A percentile compares a stretch with the other conserved stretches of the same genome.
Conservation (phyloP, 2,113 vertebrate genomes). For the Uria aalge region DNA sequence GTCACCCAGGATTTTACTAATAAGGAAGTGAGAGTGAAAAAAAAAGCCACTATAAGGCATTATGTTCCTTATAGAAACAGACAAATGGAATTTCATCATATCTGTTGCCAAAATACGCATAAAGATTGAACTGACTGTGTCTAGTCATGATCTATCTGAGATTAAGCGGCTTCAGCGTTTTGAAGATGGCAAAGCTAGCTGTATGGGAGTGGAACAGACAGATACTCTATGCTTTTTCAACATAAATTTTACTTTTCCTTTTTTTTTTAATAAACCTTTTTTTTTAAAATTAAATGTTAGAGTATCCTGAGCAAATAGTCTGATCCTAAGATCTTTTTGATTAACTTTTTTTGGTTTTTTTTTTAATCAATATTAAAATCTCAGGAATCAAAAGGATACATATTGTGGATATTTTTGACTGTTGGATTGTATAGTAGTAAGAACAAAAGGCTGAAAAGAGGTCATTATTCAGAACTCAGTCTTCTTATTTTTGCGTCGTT, state of each 20-base stretch:
- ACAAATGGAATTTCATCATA: neutral
- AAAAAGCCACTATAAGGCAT: neutral
- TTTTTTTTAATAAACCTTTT: neutral
- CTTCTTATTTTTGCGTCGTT: neutral
- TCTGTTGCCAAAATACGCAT: neutral
- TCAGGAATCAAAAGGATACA: neutral
- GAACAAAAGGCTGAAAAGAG: neutral
- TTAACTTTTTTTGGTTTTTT: neutral
- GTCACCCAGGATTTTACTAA: neutral
- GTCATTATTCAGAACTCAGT: neutral
- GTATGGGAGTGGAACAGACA: neutral
- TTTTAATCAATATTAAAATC: neutral
- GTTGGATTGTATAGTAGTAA: neutral
- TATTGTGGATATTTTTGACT: neutral
- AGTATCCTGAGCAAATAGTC: neutral
- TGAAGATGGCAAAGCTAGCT: neutral
- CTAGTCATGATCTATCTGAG: neutral
- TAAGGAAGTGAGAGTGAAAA: neutral
- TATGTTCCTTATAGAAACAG: neutral
- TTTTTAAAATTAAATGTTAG: neutral
- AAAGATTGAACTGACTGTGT: neutral
- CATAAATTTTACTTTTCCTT: neutral
- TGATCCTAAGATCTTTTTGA: neutral
- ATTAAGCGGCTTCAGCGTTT: neutral
- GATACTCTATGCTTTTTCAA: neutral